These are phyloP conservation scores for Reticulitermes lucifugus DNA, from an alignment of 2,888 invertebrate species.

Conservation along the genomic window DNA sequence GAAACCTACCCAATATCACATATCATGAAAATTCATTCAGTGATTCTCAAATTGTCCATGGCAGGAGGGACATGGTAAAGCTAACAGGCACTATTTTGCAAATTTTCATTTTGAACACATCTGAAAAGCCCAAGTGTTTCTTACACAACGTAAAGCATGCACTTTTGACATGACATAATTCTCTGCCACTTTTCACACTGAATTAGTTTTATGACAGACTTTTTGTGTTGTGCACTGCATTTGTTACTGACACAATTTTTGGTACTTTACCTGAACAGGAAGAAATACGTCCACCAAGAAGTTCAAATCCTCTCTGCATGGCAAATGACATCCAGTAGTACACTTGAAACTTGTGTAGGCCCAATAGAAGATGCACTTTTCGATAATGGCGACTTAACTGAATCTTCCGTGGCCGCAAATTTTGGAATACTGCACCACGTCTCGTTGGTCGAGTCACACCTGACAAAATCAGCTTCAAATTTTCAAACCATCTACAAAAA, in stretches of 20 bases:
- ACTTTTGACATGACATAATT: too few species aligned
- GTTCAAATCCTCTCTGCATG: conserved; percentile 90
- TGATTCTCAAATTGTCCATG: too few species aligned
- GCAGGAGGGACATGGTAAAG: too few species aligned
- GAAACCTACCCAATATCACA: too few species aligned
- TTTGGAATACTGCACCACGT: conserved; percentile 89
- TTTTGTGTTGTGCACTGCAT: too few species aligned
- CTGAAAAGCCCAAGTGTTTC: too few species aligned
- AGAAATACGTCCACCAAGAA: conserved; percentile 83
- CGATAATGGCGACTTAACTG: conserved; percentile 94
- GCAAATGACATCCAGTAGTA: conserved; percentile 99
- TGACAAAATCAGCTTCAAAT: conserved; percentile 90
- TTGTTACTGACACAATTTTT: background rate
- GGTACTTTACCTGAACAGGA: conserved; percentile 73
- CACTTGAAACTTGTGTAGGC: conserved; percentile 81
- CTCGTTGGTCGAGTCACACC: conserved; percentile 95
- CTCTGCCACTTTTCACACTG: too few species aligned
- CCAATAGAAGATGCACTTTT: conserved; percentile 86
- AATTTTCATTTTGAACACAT: too few species aligned
- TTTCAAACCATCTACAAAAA: conserved; percentile 86
- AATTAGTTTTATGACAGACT: too few species aligned
- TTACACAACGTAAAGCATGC: too few species aligned
- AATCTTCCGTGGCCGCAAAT: conserved; percentile 85
- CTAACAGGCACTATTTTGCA: too few species aligned
- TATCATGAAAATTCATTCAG: too few species aligned